These are phyloP conservation scores for Bergia sp. DNA, from an alignment of 92 coral and sea anemone genomes.

Conservation along the genomic window DNA sequence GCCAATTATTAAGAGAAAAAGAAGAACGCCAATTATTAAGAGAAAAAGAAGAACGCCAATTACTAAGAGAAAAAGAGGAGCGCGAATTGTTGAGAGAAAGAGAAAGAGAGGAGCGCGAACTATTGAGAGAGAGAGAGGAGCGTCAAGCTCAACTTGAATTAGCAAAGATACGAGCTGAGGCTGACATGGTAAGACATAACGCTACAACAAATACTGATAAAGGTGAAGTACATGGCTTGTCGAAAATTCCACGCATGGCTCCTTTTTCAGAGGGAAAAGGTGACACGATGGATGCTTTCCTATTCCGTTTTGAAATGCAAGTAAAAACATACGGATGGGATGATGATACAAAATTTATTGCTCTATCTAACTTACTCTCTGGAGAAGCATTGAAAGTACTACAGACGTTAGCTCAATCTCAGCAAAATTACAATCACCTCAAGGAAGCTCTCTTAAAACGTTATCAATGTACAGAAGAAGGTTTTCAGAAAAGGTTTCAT, in stretches of 20 bases:
- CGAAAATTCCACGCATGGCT: not conserved
- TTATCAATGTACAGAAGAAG: too few relatives aligned
- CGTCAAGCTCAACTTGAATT: not conserved
- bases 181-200: not conserved
- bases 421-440: too few relatives aligned
- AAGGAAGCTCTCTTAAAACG: too few relatives aligned
- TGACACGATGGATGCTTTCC: not conserved
- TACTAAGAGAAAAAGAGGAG: not conserved
- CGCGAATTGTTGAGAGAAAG: not conserved
- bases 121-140: not conserved
- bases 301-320: not conserved
- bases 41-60: not conserved
- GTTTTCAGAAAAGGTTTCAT: too few relatives aligned
- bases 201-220: not conserved
- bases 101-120: not conserved
- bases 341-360: not conserved
- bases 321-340: not conserved
- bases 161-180: not conserved
- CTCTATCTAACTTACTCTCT: not conserved
- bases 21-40: not conserved
- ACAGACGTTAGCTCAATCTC: too few relatives aligned
- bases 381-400: not conserved
- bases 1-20: too few relatives aligned
- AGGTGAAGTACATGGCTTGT: not conserved
- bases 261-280: not conserved